These are phyloP conservation scores for Drosophila borealis DNA, from an alignment of 2,888 invertebrate species.

Conservation along the genomic window DNA sequence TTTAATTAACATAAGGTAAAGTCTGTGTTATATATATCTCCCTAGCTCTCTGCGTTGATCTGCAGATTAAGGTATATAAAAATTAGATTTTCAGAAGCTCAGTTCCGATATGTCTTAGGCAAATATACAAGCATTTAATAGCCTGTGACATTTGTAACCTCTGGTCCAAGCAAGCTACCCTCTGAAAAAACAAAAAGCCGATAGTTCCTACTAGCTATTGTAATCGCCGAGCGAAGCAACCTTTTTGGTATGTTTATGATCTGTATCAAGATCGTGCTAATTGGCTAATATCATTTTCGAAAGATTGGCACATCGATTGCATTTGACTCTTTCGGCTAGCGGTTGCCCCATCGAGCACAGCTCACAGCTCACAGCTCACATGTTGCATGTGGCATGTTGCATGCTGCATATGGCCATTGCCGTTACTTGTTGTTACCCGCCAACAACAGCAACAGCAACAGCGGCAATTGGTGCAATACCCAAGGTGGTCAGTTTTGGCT, in stretches of 20 bases:
- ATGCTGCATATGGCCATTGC: constrained; percentile 45
- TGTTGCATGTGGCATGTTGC: constrained; percentile 54
- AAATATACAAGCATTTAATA: too few species aligned
- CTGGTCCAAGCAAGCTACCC: too few species aligned
- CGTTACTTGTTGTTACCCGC: constrained; percentile 31
- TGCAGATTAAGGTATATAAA: too few species aligned
- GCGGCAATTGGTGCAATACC: constrained; percentile 53
- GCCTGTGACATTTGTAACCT: too few species aligned
- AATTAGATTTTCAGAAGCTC: too few species aligned
- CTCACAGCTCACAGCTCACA: constrained; percentile 17
- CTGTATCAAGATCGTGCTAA: constrained; percentile 35
- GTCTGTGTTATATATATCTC: too few species aligned
- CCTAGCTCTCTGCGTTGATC: too few species aligned
- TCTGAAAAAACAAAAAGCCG: too few species aligned
- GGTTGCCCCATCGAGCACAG: constrained; percentile 39
- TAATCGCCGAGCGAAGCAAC: not conserved
- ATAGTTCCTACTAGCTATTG: not conserved
- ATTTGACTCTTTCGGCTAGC: constrained; percentile 45
- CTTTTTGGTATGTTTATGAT: constrained; percentile 19
- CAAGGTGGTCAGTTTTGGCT: constrained; percentile 53
- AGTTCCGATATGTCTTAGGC: too few species aligned
- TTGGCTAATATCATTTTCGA: constrained; percentile 40
- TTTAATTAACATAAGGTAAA: too few species aligned
- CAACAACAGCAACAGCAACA: constrained; percentile 13
- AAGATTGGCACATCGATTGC: constrained; percentile 60